Evolutionary conservation across 2,888 invertebrate species (phyloP).

Genomic region (Frankliniella intonsa): DNA sequence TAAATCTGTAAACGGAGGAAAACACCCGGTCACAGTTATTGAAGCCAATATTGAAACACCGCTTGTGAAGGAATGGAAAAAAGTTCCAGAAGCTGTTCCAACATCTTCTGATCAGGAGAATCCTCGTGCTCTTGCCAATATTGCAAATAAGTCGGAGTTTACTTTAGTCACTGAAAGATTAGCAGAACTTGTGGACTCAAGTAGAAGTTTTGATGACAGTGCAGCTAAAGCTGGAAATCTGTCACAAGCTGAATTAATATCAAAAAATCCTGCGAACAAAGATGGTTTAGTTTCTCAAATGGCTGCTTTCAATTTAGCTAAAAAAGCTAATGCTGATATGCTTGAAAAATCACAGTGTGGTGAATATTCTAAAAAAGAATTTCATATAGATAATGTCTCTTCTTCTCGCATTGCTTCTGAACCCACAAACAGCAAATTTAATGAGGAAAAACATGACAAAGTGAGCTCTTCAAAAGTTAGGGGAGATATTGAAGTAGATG

Average conservation of each 20-base stretch:
- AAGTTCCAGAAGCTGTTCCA: neutral
- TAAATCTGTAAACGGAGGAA: neutral
- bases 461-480: neutral
- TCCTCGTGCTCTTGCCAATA: neutral
- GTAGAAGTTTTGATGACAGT: neutral
- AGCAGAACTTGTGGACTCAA: neutral
- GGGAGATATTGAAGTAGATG: neutral
- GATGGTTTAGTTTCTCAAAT: neutral
- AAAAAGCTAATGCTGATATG: neutral
- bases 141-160: neutral
- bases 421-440: neutral
- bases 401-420: neutral
- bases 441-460: neutral
- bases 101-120: neutral
- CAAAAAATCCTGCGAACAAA: neutral
- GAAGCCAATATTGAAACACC: neutral
- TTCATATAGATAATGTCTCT: neutral
- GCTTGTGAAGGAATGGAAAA: neutral
- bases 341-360: neutral
- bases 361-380: neutral
- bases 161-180: neutral
- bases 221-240: neutral
- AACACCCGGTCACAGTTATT: neutral
- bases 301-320: neutral
- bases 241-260: neutral